Percentiles rank a stretch among this genome's conserved stretches.
phyloP scores from a whole-genome alignment of 1,140 invertebrate species.

The Penaeus vannamei region DNA sequence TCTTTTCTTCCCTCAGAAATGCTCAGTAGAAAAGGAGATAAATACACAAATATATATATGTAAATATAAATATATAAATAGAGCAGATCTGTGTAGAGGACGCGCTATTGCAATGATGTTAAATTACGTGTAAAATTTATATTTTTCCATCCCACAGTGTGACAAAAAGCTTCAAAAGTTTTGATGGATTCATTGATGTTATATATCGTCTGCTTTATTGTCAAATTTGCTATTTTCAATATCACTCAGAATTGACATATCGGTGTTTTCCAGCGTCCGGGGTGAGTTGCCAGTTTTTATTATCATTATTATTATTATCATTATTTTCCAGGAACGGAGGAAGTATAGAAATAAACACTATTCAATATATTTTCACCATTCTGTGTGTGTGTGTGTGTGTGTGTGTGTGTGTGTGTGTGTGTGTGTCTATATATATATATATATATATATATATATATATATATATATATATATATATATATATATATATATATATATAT shows the following conservation, averaged over 20 bases:
- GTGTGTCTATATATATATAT: not conserved
- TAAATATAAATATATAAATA: not conserved
- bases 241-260: not conserved
- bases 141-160: no score
- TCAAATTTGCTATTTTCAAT: no score
- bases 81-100: no score
- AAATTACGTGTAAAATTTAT: no score
- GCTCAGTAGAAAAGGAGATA: not conserved
- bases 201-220: no score
- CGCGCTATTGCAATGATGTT: no score
- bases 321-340: not conserved
- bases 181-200: no score
- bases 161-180: no score
- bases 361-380: conserved; percentile 6
- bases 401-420: not conserved
- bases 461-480: conserved; percentile 33
- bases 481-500: conserved; percentile 29
- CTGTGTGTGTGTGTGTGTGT: not conserved
- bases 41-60: not conserved
- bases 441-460: conserved; percentile 33
- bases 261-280: not conserved
- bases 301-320: not conserved
- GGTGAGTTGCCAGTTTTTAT: not conserved
- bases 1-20: not conserved
- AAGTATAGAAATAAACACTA: not conserved